Evolutionary conservation across 1,140 invertebrate genomes (phyloP).

Genomic region (Orchestia grillus): DNA sequence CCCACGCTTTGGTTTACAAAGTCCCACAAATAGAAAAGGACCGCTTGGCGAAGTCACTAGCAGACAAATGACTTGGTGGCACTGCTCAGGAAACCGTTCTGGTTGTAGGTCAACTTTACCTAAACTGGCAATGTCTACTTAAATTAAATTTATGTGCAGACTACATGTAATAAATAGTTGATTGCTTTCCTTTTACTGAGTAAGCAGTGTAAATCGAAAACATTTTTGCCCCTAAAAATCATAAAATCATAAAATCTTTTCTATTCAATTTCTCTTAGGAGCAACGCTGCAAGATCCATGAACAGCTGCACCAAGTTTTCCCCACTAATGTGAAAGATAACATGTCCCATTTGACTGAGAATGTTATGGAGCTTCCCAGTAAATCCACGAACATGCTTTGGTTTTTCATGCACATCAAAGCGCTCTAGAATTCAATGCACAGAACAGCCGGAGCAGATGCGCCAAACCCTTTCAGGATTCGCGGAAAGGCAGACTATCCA

Average conservation of each 20-base stretch:
- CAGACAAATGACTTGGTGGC: not conserved
- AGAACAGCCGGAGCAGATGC: not conserved
- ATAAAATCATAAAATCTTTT: too few relatives aligned
- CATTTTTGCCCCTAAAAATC: too few relatives aligned
- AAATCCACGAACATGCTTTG: not conserved
- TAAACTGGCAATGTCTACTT: not conserved
- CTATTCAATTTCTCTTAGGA: too few relatives aligned
- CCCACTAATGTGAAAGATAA: not conserved
- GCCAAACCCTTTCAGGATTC: not conserved
- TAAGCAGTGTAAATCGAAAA: too few relatives aligned
- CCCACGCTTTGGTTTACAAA: not conserved
- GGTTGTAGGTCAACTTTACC: not conserved
- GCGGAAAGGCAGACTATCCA: not conserved
- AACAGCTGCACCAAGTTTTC: too few relatives aligned
- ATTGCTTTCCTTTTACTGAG: too few relatives aligned
- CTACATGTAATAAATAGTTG: too few relatives aligned
- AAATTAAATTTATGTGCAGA: not conserved
- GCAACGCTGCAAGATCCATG: too few relatives aligned
- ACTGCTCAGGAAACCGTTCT: not conserved
- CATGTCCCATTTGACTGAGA: not conserved
- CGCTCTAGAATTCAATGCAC: not conserved
- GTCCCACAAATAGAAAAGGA: not conserved
- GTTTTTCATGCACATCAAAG: not conserved
- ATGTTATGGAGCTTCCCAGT: not conserved
- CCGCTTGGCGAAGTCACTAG: not conserved